A percentile compares a stretch with the other conserved stretches of the same genome.
Conservation (phyloP, 92 coral and sea anemone species). For the Palythoa grandiflora region DNA sequence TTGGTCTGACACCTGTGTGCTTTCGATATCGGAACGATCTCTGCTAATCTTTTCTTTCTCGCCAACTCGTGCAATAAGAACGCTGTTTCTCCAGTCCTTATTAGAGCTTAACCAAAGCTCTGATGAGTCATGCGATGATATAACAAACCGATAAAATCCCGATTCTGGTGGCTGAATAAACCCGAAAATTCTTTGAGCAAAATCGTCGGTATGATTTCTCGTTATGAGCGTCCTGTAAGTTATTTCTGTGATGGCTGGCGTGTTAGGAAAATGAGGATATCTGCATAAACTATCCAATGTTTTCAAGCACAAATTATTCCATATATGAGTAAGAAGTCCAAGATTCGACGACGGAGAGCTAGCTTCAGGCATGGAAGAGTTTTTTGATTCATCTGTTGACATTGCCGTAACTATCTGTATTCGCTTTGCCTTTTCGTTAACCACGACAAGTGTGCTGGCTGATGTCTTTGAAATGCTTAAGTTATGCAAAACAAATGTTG, state of each 20-base stretch:
- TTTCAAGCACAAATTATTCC: constrained; percentile 9
- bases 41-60: neutral
- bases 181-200: constrained; percentile 33
- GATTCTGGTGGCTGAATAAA: constrained; percentile 25
- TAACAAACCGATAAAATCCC: constrained; percentile 14
- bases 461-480: no score
- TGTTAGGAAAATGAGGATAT: neutral
- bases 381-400: no score
- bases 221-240: neutral
- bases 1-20: constrained; percentile 14
- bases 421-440: neutral
- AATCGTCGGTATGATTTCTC: neutral
- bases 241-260: constrained; percentile 5
- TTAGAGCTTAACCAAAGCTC: constrained; percentile 18
- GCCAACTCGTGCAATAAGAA: constrained; percentile 31
- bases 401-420: neutral
- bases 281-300: constrained; percentile 11
- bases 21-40: neutral
- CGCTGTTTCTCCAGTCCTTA: neutral
- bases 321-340: constrained; percentile 21
- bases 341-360: neutral
- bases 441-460: no score
- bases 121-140: constrained; percentile 18
- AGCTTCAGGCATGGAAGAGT: neutral
- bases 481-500: neutral